A percentile compares a stretch with the other conserved stretches of the same genome.
Evolutionary conservation across 2,888 invertebrate genomes (phyloP).

Genomic region (Myathropa florea): DNA sequence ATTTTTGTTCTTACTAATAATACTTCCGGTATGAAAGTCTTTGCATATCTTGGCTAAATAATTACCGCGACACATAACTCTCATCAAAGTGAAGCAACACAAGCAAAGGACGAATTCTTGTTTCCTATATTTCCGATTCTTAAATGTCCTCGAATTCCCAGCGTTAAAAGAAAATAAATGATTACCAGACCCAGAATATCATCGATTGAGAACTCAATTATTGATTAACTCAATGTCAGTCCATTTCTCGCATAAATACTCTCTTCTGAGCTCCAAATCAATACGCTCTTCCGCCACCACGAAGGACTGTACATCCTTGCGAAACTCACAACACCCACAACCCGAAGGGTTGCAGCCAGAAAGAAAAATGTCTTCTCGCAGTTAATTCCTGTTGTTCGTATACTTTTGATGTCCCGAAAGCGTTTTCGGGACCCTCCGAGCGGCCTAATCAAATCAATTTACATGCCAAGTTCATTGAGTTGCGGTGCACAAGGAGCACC

Average conservation of each 20-base stretch:
- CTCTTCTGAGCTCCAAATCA: background rate
- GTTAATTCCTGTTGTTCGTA: slow-evolving; percentile 40
- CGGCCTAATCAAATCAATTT: slow-evolving; percentile 53
- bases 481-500: slow-evolving; percentile 44
- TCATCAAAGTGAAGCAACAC: too few species aligned
- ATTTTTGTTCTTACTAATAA: too few species aligned
- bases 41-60: too few species aligned
- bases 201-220: background rate
- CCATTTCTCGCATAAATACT: background rate
- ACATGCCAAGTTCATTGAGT: slow-evolving; percentile 62
- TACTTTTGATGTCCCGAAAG: slow-evolving; percentile 24
- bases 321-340: background rate
- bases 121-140: too few species aligned
- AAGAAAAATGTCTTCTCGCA: slow-evolving; percentile 1
- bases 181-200: background rate
- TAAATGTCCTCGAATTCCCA: background rate
- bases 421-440: background rate
- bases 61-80: too few species aligned
- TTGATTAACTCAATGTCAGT: background rate
- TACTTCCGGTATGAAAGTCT: too few species aligned
- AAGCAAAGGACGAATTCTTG: too few species aligned
- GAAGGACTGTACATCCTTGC: background rate
- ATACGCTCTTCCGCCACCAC: background rate
- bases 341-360: slow-evolving; percentile 22
- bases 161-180: background rate